Evolutionary conservation across 2,797 vertebrate species (phyloP).

Genomic region (Tokudaia tokunoshimensis): DNA sequence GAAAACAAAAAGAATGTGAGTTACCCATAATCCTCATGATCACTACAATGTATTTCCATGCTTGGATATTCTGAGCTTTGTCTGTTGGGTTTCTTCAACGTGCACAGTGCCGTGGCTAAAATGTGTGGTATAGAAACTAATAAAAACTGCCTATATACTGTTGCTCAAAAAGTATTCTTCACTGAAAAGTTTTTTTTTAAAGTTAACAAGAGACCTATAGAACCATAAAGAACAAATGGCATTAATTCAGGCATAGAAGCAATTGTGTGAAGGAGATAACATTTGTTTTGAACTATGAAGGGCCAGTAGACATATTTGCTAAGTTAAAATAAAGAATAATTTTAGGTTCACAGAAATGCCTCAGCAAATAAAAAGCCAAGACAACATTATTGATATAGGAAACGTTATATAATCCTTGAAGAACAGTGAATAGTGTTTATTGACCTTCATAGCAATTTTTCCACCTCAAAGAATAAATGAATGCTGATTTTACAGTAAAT

Average conservation of each 20-base stretch:
- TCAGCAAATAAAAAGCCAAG: not conserved
- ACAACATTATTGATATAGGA: not conserved
- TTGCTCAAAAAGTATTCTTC: not conserved
- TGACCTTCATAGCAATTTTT: slow-evolving; percentile 52
- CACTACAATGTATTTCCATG: not conserved
- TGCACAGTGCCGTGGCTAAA: not conserved
- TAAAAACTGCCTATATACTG: not conserved
- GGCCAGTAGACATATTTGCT: not conserved
- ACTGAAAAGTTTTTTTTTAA: not conserved
- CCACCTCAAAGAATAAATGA: slow-evolving; percentile 77
- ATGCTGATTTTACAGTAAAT: slow-evolving; percentile 77
- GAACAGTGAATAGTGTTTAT: not conserved
- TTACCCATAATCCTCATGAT: rapidly evolving
- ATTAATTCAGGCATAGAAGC: not conserved
- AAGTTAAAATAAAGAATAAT: slow-evolving; percentile 6
- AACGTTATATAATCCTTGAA: not conserved
- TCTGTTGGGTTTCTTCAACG: not conserved
- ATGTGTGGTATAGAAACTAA: not conserved
- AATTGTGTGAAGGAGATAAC: not conserved
- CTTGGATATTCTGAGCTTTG: not conserved
- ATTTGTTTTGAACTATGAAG: slow-evolving; percentile 38
- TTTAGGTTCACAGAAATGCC: not conserved
- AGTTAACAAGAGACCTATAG: not conserved
- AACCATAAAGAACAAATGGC: not conserved
- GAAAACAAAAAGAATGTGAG: not conserved